phyloP scores from a whole-genome alignment of 2,113 vertebrate genomes.

The Empidonax alnorum region DNA sequence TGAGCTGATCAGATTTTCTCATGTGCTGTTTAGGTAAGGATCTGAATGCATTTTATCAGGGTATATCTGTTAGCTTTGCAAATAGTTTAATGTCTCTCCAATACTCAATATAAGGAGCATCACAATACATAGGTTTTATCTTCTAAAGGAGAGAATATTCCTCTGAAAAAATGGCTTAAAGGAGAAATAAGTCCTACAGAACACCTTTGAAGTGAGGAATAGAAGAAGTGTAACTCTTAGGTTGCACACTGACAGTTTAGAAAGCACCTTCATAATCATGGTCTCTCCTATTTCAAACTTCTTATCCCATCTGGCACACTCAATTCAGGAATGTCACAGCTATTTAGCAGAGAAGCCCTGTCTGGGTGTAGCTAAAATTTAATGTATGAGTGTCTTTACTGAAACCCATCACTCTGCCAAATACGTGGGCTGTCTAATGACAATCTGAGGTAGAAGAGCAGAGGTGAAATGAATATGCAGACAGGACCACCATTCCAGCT shows the following conservation, averaged over 20 bases:
- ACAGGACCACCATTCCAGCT: not conserved
- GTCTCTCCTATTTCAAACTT: not conserved
- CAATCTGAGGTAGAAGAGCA: not conserved
- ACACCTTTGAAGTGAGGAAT: not conserved
- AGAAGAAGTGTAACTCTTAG: not conserved
- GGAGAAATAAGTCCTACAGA: not conserved
- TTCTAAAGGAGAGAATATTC: not conserved
- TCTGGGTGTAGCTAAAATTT: not conserved
- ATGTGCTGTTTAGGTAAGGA: not conserved
- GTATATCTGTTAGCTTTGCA: not conserved
- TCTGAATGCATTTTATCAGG: not conserved
- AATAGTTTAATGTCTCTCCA: not conserved
- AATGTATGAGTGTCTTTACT: not conserved
- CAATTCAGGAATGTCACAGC: not conserved
- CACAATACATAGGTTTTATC: not conserved
- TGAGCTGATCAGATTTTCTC: slow-evolving; percentile 10
- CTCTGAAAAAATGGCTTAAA: not conserved
- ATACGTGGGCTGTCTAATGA: not conserved
- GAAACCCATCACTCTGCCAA: not conserved
- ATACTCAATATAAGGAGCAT: not conserved
- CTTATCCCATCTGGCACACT: not conserved
- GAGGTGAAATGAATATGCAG: not conserved
- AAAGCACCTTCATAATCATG: not conserved
- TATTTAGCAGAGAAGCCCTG: not conserved
- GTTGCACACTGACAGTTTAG: not conserved